phyloP scores from a whole-genome alignment of 2,797 vertebrate genomes.

The Thaleichthys pacificus region DNA sequence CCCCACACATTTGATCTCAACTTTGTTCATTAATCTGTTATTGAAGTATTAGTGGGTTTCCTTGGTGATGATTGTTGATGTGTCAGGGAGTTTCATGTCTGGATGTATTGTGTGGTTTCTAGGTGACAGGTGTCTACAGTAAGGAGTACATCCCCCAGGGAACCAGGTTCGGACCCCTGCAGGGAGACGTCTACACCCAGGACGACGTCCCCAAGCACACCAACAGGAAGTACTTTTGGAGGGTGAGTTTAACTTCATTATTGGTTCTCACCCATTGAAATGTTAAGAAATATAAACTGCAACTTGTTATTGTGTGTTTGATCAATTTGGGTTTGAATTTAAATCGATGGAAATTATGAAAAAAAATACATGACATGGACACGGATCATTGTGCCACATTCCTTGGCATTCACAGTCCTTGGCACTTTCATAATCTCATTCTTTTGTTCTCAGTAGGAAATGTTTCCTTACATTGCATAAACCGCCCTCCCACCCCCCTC shows the following conservation, averaged over 20 bases:
- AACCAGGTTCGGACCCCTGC: slow-evolving; percentile 76
- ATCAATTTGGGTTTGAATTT: not conserved
- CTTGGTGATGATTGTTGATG: not conserved
- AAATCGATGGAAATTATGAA: not conserved
- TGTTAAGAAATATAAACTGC: too few relatives aligned
- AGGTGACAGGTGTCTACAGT: slow-evolving; percentile 80
- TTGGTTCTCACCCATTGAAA: too few relatives aligned
- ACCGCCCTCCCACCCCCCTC: too few relatives aligned
- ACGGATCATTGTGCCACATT: not conserved
- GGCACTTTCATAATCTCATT: not conserved
- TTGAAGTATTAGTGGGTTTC: not conserved
- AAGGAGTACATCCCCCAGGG: slow-evolving; percentile 81
- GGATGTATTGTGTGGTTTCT: slow-evolving; percentile 29
- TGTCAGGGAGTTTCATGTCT: not conserved
- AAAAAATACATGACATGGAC: not conserved
- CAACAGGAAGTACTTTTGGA: slow-evolving; percentile 82
- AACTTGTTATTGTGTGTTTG: too few relatives aligned
- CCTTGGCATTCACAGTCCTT: too few relatives aligned
- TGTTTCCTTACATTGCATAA: not conserved
- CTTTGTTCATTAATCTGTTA: too few relatives aligned
- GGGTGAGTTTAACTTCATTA: slow-evolving; percentile 62
- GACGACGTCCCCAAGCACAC: slow-evolving; percentile 73
- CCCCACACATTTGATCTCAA: not conserved
- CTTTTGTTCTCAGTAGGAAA: not conserved
- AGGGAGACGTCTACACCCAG: slow-evolving; percentile 77